Percentiles rank a stretch among this genome's conserved stretches.
These are phyloP conservation scores for Drosophila gaucha DNA, from an alignment of 2,888 invertebrate genomes.

Conservation along the genomic window DNA sequence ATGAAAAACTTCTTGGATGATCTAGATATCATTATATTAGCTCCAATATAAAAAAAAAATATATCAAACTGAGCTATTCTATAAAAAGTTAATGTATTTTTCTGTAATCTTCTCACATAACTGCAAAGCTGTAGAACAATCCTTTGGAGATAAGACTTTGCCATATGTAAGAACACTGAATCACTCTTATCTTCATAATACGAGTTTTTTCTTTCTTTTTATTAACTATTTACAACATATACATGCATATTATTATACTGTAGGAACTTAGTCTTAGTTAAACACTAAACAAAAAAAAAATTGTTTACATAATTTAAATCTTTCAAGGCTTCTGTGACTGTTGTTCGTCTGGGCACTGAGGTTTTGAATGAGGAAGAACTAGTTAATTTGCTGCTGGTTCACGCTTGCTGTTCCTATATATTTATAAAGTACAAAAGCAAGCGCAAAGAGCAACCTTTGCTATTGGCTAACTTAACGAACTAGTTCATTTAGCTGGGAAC, in stretches of 20 bases:
- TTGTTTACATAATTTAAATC: not conserved
- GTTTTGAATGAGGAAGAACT: too few relatives aligned
- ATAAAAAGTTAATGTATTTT: too few relatives aligned
- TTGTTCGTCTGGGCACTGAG: slow-evolving; percentile 30
- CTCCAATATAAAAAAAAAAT: too few relatives aligned
- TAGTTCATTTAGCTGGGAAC: slow-evolving; percentile 24
- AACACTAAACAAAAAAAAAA: not conserved
- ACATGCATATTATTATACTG: not conserved
- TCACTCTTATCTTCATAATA: too few relatives aligned
- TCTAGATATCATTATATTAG: too few relatives aligned
- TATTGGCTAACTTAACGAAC: slow-evolving; percentile 10
- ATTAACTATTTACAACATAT: slow-evolving; percentile 15
- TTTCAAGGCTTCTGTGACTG: not conserved
- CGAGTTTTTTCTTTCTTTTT: too few relatives aligned
- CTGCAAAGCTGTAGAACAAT: too few relatives aligned
- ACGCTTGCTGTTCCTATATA: slow-evolving; percentile 13
- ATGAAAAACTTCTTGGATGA: too few relatives aligned
- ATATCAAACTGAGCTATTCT: too few relatives aligned
- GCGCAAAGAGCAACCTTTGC: not conserved
- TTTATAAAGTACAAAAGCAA: not conserved
- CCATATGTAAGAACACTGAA: too few relatives aligned
- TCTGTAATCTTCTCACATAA: too few relatives aligned
- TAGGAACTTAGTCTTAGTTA: slow-evolving; percentile 11
- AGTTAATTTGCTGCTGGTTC: slow-evolving; percentile 14
- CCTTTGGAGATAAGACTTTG: too few relatives aligned